Base-by-base conservation (phyloP, 2,888 invertebrate species). In the Philereme transversata region DNA sequence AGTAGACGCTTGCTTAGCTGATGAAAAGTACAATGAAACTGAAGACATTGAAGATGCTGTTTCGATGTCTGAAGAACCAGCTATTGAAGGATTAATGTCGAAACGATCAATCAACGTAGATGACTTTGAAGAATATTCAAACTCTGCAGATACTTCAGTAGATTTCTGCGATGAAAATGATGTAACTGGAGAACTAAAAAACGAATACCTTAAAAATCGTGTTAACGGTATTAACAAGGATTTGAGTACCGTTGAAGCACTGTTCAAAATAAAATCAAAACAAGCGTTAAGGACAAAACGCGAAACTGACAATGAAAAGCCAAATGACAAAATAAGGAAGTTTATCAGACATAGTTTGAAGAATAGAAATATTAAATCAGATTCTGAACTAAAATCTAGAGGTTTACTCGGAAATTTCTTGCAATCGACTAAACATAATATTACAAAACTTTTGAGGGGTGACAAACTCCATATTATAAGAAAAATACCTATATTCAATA, bases 1-100 rank as follows among this genome's bases (percentile, higher is more conserved):
- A 75, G 84, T 95, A 34, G 90, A 93, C 53, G 93, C 94, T 11
- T 96, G 96, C 65, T 59, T 64, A 11, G 73, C 77, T 36, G 71
- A 77, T 5, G 64, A 72, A 9, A 70, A 62, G 7, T 62, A 51
- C 7, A 69, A 77, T 40, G 75, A 70, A 22, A 75, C 69, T 22
- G 49, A 53, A 46, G 46, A 57, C 3, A 36, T 57, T 6, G 61
- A 68, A 6, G 60, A 60, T 11, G 57, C 49, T n/a, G 64, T 64
- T 43, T 62, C 74, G 0, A 57, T 69, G 11, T 74, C 81, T 65
- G 71, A 70, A 4, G 67, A 74, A 43, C 68, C 64, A 33, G 71
- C 60, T 56, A 65, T 62, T 8, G 62, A 71, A 33, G 67, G 65
- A 6, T 49, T 73, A 0, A 84, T 75, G 69, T 57, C 57, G 0